These are phyloP conservation scores for Agapetus fuscipes DNA, from an alignment of 2,888 invertebrate genomes.

Conservation along the genomic window DNA sequence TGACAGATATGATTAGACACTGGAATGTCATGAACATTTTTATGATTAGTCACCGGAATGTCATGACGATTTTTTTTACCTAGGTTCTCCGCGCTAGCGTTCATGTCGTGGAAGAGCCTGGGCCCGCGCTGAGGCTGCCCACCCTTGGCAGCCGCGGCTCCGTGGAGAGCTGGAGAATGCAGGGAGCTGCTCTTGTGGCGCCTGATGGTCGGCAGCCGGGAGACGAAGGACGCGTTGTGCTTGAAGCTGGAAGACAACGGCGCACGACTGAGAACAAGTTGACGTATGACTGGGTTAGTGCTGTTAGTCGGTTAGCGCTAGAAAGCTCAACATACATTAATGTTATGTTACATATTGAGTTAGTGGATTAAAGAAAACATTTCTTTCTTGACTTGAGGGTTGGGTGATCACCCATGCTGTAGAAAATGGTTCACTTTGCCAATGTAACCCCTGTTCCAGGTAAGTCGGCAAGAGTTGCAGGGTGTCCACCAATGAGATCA, in stretches of 20 bases:
- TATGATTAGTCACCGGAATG: neutral
- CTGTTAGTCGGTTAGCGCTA: neutral
- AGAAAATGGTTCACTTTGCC: no score
- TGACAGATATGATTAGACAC: no score
- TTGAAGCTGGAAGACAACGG: constrained; percentile 73
- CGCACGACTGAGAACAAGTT: constrained; percentile 36
- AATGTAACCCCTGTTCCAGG: no score
- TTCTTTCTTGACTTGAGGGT: no score
- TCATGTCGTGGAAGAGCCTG: constrained; percentile 58
- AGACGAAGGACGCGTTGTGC: constrained; percentile 89
- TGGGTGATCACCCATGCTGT: no score
- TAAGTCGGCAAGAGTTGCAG: no score
- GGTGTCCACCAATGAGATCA: no score
- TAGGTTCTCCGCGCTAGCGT: constrained; percentile 65
- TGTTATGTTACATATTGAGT: no score
- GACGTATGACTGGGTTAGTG: no score
- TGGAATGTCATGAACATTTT: neutral
- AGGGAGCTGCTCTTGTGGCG: constrained; percentile 70
- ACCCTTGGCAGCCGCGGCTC: constrained; percentile 33
- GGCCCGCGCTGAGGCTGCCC: constrained; percentile 50
- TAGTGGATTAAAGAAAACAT: no score
- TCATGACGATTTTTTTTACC: constrained; percentile 43
- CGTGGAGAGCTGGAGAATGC: constrained; percentile 63
- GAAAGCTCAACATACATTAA: no score
- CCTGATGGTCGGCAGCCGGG: constrained; percentile 79